phyloP scores from a whole-genome alignment of 2,113 vertebrate species.

The Capreolus pygargus region DNA sequence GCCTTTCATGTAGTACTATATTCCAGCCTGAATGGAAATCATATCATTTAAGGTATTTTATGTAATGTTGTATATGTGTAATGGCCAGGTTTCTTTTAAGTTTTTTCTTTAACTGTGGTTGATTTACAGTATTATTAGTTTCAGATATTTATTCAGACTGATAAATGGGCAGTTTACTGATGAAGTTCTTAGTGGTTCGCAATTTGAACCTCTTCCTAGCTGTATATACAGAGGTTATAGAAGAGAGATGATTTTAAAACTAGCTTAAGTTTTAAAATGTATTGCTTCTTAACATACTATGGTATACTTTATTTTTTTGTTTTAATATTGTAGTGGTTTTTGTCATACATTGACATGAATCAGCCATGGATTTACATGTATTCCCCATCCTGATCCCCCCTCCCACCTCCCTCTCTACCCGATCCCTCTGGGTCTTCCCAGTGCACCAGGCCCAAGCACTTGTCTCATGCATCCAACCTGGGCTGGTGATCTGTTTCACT shows the following conservation, averaged over 20 bases:
- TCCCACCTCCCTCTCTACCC: too few relatives aligned
- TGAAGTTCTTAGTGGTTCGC: not conserved
- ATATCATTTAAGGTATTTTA: not conserved
- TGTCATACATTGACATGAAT: too few relatives aligned
- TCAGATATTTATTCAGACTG: not conserved
- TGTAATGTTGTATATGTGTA: not conserved
- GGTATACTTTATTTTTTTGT: not conserved
- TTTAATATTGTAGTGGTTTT: too few relatives aligned
- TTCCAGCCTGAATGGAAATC: not conserved
- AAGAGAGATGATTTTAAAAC: not conserved
- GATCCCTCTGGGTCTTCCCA: too few relatives aligned
- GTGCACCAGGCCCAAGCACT: too few relatives aligned
- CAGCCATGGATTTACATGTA: too few relatives aligned
- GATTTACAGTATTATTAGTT: not conserved
- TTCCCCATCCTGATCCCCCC: too few relatives aligned
- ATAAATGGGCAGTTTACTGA: not conserved
- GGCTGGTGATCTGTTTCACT: too few relatives aligned
- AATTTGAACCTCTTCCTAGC: not conserved
- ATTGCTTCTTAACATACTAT: not conserved
- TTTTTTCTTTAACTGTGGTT: not conserved
- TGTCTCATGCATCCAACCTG: too few relatives aligned
- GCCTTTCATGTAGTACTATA: not conserved
- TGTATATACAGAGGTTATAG: not conserved
- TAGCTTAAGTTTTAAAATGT: conserved; percentile 1
- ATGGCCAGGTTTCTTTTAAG: not conserved